Conservation (phyloP, 1,140 invertebrate species). For the Centruroides sculpturatus region DNA sequence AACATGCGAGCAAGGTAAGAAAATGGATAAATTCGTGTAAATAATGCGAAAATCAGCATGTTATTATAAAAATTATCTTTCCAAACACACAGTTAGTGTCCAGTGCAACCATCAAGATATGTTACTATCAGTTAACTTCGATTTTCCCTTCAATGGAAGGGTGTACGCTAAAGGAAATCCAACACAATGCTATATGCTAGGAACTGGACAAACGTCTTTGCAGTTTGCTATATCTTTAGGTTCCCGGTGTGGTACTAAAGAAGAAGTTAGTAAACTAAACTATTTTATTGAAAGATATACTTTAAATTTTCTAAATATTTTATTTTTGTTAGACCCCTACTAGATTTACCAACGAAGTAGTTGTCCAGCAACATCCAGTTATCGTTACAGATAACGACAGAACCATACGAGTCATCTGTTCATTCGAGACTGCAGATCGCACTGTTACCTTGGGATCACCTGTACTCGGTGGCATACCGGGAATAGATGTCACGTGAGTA, state of each 20-base stretch:
- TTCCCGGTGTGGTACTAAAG: constrained; percentile 33
- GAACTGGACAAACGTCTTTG: constrained; percentile 32
- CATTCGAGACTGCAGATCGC: constrained; percentile 35
- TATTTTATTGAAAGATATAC: background rate
- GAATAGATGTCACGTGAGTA: constrained; percentile 34
- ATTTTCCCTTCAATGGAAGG: constrained; percentile 34
- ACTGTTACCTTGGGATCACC: constrained; percentile 32
- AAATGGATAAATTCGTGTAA: background rate
- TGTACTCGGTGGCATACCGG: constrained; percentile 23
- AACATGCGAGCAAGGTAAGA: constrained; percentile 34
- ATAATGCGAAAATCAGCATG: background rate
- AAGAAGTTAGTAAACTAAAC: constrained; percentile 25
- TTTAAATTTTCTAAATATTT: background rate
- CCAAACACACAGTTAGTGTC: constrained; percentile 29
- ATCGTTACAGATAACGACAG: constrained; percentile 39
- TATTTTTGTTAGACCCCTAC: constrained; percentile 26
- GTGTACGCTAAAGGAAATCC: constrained; percentile 40
- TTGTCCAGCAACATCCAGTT: constrained; percentile 37
- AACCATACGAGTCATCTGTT: constrained; percentile 36
- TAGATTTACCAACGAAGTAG: constrained; percentile 36
- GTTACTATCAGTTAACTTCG: constrained; percentile 36
- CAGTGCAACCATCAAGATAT: constrained; percentile 38
- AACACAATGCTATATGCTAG: constrained; percentile 36
- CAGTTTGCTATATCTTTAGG: constrained; percentile 35
- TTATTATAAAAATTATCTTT: background rate